These are phyloP conservation scores for Morinoia aosen DNA, from an alignment of 2,888 invertebrate species.

Conservation along the genomic window DNA sequence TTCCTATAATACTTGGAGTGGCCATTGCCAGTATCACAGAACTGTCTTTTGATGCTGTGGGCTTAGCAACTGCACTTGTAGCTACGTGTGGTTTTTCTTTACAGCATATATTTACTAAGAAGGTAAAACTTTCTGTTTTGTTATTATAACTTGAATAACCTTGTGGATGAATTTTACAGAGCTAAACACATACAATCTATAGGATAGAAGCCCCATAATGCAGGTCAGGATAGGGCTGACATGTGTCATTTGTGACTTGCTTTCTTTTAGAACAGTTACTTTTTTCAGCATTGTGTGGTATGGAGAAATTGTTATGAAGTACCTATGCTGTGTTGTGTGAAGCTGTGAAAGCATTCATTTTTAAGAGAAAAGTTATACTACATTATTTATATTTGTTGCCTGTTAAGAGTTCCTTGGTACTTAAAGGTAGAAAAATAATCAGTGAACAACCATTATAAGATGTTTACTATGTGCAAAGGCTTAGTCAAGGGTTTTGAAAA, in stretches of 20 bases:
- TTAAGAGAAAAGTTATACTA: too few species aligned
- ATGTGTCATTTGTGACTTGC: too few species aligned
- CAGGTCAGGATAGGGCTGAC: background rate
- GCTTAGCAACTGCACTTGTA: constrained; percentile 86
- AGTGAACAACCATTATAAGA: background rate
- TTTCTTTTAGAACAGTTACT: too few species aligned
- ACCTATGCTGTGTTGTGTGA: too few species aligned
- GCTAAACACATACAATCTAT: background rate
- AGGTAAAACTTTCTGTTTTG: constrained; percentile 75
- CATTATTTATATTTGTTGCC: background rate
- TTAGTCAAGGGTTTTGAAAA: background rate
- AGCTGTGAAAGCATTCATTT: too few species aligned
- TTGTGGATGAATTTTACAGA: background rate
- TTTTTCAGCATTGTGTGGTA: too few species aligned
- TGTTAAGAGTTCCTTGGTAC: background rate
- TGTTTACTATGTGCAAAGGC: background rate
- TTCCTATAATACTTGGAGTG: constrained; percentile 92
- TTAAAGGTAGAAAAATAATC: background rate
- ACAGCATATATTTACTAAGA: constrained; percentile 96
- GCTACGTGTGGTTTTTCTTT: constrained; percentile 93
- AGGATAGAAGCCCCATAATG: background rate
- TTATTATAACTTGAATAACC: background rate
- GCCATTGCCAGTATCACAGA: constrained; percentile 93
- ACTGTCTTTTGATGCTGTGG: constrained; percentile 88
- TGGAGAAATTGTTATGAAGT: too few species aligned